A percentile compares a stretch with the other conserved stretches of the same genome.
Conservation (phyloP, 2,797 vertebrate species). For the Tiaroga cobitis region DNA sequence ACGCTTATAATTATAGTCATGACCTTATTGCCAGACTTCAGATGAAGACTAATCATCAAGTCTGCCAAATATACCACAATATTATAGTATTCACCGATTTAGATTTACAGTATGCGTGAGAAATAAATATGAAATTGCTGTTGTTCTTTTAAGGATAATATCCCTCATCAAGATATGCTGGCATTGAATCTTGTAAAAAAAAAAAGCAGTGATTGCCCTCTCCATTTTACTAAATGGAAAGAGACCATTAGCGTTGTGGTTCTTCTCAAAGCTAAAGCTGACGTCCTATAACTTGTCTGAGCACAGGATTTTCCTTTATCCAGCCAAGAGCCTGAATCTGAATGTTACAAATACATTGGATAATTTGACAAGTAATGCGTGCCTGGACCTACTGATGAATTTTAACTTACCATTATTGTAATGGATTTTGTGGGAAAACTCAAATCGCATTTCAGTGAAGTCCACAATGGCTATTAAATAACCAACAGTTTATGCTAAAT, state of each 20-base stretch:
- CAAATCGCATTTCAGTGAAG: slow-evolving; percentile 66
- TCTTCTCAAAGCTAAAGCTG: slow-evolving; percentile 73
- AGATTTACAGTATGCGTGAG: slow-evolving; percentile 59
- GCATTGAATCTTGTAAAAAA: slow-evolving; percentile 39
- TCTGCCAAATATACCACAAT: slow-evolving; percentile 63
- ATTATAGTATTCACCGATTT: slow-evolving; percentile 66
- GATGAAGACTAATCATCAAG: slow-evolving; percentile 38
- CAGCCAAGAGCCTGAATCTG: slow-evolving; percentile 68
- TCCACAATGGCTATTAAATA: slow-evolving; percentile 38
- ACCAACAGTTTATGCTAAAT: slow-evolving; percentile 39
- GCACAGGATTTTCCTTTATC: slow-evolving; percentile 62
- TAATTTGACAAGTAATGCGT: slow-evolving; percentile 70
- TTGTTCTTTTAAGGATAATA: slow-evolving; percentile 62
- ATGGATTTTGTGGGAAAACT: slow-evolving; percentile 74
- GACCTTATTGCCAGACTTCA: slow-evolving; percentile 29
- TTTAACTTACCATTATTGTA: slow-evolving; percentile 74
- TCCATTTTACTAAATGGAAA: slow-evolving; percentile 67
- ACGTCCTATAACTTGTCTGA: slow-evolving; percentile 70
- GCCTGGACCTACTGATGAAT: slow-evolving; percentile 73
- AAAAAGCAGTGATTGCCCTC: slow-evolving; percentile 56
- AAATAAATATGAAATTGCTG: slow-evolving; percentile 67
- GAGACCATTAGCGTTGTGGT: slow-evolving; percentile 71
- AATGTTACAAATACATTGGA: slow-evolving; percentile 66
- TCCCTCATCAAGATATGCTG: slow-evolving; percentile 67
- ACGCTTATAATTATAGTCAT: background rate